Conservation (phyloP, 2,888 invertebrate genomes). For the Argyra leucocephala region DNA sequence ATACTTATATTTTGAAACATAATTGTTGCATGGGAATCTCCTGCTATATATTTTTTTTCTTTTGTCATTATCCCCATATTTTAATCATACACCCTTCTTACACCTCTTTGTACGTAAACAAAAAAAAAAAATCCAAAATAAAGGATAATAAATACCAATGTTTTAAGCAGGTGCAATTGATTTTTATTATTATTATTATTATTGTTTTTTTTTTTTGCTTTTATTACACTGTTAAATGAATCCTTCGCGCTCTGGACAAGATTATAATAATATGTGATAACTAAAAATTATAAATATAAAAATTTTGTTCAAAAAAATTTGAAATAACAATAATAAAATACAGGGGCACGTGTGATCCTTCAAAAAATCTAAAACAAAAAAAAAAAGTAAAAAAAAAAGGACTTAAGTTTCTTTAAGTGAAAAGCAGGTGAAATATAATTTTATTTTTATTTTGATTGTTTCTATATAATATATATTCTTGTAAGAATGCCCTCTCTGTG, state of each 20-base stretch:
- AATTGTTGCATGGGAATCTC: background rate
- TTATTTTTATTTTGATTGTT: background rate
- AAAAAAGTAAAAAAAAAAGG: background rate
- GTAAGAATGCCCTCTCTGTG: background rate
- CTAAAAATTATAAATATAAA: background rate
- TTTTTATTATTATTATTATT: background rate
- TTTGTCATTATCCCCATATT: background rate
- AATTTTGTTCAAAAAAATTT: background rate
- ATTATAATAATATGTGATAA: slow-evolving; percentile 6
- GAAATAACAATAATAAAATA: background rate
- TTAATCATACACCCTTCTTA: too few relatives aligned
- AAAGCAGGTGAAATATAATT: background rate
- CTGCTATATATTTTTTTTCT: background rate
- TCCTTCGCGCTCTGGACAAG: background rate
- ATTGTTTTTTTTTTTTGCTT: background rate
- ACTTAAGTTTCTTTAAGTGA: background rate
- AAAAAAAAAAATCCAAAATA: background rate
- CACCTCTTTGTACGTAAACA: background rate
- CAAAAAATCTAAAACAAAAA: too few relatives aligned
- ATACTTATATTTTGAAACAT: background rate
- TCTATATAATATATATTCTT: background rate
- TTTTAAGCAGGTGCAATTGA: slow-evolving; percentile 6
- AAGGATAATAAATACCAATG: background rate
- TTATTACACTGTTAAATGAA: background rate
- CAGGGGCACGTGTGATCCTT: slow-evolving; percentile 2